Conservation (phyloP, 1,140 invertebrate genomes). For the Bilobella aurantiaca region DNA sequence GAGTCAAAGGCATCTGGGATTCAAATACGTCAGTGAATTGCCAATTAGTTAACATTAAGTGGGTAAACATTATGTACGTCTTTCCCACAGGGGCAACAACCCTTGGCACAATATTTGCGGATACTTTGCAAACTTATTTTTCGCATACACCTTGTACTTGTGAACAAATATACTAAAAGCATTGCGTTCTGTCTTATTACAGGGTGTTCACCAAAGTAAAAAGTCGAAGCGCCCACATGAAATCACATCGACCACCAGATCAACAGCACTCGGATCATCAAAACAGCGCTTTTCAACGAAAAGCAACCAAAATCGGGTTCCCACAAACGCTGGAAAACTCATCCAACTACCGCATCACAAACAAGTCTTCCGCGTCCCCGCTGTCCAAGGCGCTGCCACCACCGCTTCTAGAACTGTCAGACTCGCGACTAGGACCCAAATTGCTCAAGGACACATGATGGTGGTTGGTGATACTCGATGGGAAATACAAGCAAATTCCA, state of each 20-base stretch:
- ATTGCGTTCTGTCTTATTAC: constrained; percentile 39
- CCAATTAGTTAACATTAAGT: too few species aligned
- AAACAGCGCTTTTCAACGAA: background rate
- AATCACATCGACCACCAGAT: constrained; percentile 77
- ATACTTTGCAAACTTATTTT: too few species aligned
- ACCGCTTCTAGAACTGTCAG: background rate
- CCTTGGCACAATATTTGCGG: too few species aligned
- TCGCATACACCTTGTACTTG: too few species aligned
- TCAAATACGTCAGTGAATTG: too few species aligned
- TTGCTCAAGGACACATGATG: constrained; percentile 18
- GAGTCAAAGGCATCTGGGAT: too few species aligned
- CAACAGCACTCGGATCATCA: background rate
- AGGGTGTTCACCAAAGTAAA: constrained; percentile 96
- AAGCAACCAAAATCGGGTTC: background rate
- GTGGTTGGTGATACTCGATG: constrained; percentile 20
- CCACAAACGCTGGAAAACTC: background rate
- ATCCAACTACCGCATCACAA: background rate
- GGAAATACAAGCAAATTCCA: constrained; percentile 15
- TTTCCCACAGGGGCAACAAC: too few species aligned
- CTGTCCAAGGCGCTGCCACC: background rate
- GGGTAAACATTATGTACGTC: too few species aligned
- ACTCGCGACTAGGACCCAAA: background rate
- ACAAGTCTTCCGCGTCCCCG: background rate
- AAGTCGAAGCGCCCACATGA: constrained; percentile 96
- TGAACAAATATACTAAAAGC: too few species aligned